Conservation (phyloP, 2,797 vertebrate genomes). For the Adrianichthys oophorus region DNA sequence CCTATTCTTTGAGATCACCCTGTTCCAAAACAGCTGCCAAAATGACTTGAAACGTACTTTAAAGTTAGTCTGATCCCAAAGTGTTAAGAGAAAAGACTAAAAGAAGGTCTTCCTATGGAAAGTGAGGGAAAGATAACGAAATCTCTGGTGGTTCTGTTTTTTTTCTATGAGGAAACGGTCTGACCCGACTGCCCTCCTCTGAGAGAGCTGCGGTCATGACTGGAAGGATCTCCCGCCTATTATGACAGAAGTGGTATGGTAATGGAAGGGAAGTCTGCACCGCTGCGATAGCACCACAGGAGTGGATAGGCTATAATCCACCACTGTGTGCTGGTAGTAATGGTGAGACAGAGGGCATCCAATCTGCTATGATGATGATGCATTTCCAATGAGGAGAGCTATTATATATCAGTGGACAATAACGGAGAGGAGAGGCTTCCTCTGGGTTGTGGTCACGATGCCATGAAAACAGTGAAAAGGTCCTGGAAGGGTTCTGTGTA, state of each 20-base stretch:
- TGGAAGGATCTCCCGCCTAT: slow-evolving; percentile 59
- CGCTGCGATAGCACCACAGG: slow-evolving; percentile 51
- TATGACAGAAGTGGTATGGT: slow-evolving; percentile 64
- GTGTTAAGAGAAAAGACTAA: too few relatives aligned
- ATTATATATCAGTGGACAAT: slow-evolving; percentile 50
- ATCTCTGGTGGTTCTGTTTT: too few relatives aligned
- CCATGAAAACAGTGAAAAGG: slow-evolving; percentile 22
- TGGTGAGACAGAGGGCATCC: slow-evolving; percentile 50
- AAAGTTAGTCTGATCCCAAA: too few relatives aligned
- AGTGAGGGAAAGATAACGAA: too few relatives aligned
- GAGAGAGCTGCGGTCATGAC: slow-evolving; percentile 49
- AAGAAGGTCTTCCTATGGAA: too few relatives aligned
- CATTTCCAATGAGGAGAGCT: slow-evolving; percentile 42
- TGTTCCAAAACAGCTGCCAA: too few relatives aligned
- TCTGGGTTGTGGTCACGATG: slow-evolving; percentile 33
- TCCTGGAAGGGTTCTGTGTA: background rate
- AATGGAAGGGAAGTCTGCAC: slow-evolving; percentile 61
- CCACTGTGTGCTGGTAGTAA: slow-evolving; percentile 45
- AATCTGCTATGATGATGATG: slow-evolving; percentile 64
- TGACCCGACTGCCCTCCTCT: slow-evolving; percentile 63
- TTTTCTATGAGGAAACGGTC: slow-evolving; percentile 52
- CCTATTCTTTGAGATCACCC: too few relatives aligned
- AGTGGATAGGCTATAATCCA: slow-evolving; percentile 63
- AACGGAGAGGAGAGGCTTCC: slow-evolving; percentile 38
- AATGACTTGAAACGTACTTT: too few relatives aligned